Evolutionary conservation across 2,113 vertebrate genomes (phyloP), one percentile per base, ranked within the genome.

Genomic region (Aptenodytes forsteri): DNA sequence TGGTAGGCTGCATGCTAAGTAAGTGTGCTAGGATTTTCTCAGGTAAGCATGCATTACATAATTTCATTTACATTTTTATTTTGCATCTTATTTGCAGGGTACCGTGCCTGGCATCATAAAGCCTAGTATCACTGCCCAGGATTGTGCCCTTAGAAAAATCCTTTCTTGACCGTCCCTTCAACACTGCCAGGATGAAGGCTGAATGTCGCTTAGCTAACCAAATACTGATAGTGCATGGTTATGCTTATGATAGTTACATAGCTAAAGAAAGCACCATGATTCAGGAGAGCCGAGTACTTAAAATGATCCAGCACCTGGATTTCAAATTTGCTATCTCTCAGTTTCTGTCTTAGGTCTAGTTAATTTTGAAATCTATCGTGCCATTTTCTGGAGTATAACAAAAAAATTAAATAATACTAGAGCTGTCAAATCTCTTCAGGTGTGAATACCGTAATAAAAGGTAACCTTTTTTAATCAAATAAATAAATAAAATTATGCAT

Each of bases 41-140:
- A 13, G 49, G 26, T 42, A 66, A 80, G 9, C 21, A 50, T 0
- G 0, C 1, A 12, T 62, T 67, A 3, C 13, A n/a, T 11, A 0
- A 2, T 62, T 80, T 61, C 3, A 44, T 80, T 91, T 89, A 40
- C 3, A 44, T 26, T 8, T 87, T 67, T 49, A 20, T 71, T 83
- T 94, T 55, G 42, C 2, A 7, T 55, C 54, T 42, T 40, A 42
- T 6, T 40, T 58, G n/a, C 47, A 32, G n/a, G 30, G 10, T 59
- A 44, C 20, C 2, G 6, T 38, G 23, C 15, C 30, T 66, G 55
- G 6, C 20, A 50, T 27, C 49, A 29, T 10, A 42, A 78, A 50
- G 4, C 23, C 22, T 8, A 4, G 5, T 76, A 44, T 18, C 46
- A 30, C 12, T 72, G 36, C 21, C 16, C 21, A 64, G 10, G 13